Evolutionary conservation across 2,113 vertebrate genomes (phyloP).

Genomic region (Eupsittula cactorum): DNA sequence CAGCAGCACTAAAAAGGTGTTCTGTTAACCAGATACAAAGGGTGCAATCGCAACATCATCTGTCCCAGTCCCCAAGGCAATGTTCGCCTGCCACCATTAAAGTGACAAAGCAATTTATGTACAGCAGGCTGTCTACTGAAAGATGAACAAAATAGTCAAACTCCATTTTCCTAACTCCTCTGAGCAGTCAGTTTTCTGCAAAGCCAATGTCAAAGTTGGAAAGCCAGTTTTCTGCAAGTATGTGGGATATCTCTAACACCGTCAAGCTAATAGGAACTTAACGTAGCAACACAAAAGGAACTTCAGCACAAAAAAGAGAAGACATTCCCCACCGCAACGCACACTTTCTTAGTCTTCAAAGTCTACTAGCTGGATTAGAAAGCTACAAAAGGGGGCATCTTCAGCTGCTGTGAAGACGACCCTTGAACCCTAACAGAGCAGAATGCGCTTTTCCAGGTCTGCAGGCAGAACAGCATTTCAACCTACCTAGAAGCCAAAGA

Average conservation of each 20-base stretch:
- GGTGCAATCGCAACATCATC: conserved; percentile 44
- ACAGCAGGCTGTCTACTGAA: not conserved
- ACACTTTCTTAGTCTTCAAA: not conserved
- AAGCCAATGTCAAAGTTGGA: not conserved
- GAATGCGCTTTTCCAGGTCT: not conserved
- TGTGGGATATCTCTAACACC: not conserved
- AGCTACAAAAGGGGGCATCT: not conserved
- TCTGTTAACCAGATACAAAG: conserved; percentile 22
- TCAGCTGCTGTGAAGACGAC: not conserved
- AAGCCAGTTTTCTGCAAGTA: not conserved
- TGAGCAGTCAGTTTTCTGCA: not conserved
- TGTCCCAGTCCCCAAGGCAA: conserved; percentile 23
- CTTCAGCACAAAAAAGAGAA: not conserved
- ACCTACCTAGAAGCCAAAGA: not conserved
- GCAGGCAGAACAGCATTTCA: not conserved
- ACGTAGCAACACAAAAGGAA: not conserved
- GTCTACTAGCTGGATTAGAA: not conserved
- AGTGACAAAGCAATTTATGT: conserved; percentile 48
- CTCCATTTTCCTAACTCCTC: not conserved
- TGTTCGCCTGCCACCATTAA: not conserved
- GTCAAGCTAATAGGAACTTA: not conserved
- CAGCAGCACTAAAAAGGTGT: conserved; percentile 15
- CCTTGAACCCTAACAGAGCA: not conserved
- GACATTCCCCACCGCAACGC: rapidly evolving
- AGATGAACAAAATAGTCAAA: not conserved